Evolutionary conservation across 2,797 vertebrate genomes (phyloP), one percentile per base, ranked within the genome.

Genomic region (Mormyrus proboscirostris): DNA sequence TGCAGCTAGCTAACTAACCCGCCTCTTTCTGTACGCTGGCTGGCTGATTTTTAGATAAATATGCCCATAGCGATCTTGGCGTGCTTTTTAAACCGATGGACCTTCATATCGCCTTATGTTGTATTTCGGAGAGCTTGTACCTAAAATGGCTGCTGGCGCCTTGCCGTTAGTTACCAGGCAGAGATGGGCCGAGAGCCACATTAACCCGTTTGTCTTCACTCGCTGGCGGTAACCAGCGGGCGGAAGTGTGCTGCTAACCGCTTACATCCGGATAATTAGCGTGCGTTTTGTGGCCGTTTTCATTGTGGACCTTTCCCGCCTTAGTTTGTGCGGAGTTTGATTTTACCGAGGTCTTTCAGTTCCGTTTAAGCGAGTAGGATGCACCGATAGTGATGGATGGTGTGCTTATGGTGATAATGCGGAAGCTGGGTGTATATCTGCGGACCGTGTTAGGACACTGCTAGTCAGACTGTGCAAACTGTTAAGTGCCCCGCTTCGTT

Each of bases 71-170:
- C 22, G 22, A 16, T 19, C 10, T 29, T 4, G 0, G 5, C 49
- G 49, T 53, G 83, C 12, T 47, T 51, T 12, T 85, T 53, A 53
- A 85, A 14, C n/a, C 3, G n/a, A 49, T 38, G n/a, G 9, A n/a
- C n/a, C 19, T 50, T 84, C 29, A 50, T 29, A 51, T 84, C n/a
- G 47, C 44, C n/a, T 12, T 22, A 51, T 50, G 83, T 53, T 47
- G 50, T 51, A 50, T 85, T 50, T 85, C 10, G n/a, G 44, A 47
- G 44, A 22, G 49, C 22, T 25, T 25, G 83, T 29, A 85, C 83
- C 44, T 51, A 85, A 85, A 29, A 85, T 85, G 83, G 83, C 83
- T 25, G 83, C 83, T 47, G 83, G 19, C 47, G 49, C 83, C 76
- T 44, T 85, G 6, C 44, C 22, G 83, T 51, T 85, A 51, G 44